A percentile compares a stretch with the other conserved stretches of the same genome.
These are phyloP conservation scores for Perca schrenkii DNA, from an alignment of 2,113 vertebrate species.

Conservation along the genomic window DNA sequence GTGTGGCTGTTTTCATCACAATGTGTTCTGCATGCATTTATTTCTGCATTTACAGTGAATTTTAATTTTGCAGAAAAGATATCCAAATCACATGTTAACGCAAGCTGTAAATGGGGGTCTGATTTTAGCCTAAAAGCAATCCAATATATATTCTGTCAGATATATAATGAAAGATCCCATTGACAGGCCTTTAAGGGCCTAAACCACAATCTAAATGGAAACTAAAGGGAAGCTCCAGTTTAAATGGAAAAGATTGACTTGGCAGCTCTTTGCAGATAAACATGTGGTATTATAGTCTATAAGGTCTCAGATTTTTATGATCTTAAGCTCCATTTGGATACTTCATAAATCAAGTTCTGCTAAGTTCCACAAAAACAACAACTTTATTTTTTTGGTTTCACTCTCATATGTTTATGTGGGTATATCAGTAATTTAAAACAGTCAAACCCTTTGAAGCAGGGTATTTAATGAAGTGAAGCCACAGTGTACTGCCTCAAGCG, in stretches of 20 bases:
- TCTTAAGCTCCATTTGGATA: neutral
- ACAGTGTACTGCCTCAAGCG: conserved; percentile 44
- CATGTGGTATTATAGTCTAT: neutral
- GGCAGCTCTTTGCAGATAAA: neutral
- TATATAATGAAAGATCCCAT: neutral
- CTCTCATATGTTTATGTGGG: conserved; percentile 16
- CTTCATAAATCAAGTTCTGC: too few species aligned
- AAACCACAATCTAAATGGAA: neutral
- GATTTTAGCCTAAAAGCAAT: neutral
- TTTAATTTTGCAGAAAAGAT: neutral
- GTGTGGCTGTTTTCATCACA: neutral
- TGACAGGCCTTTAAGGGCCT: neutral
- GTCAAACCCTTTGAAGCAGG: conserved; percentile 44
- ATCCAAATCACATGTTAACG: neutral
- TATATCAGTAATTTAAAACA: conserved; percentile 53
- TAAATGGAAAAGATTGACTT: neutral
- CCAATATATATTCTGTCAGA: neutral
- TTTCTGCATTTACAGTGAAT: neutral
- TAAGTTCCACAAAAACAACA: conserved; percentile 9
- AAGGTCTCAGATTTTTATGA: neutral
- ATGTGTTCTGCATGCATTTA: neutral
- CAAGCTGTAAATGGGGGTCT: neutral
- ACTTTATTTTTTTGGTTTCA: neutral
- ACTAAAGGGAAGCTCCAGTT: neutral
- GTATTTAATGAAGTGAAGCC: conserved; percentile 51